Base-by-base conservation (phyloP, 2,888 invertebrate species). In the Rhopalosiphum nymphaeae region DNA sequence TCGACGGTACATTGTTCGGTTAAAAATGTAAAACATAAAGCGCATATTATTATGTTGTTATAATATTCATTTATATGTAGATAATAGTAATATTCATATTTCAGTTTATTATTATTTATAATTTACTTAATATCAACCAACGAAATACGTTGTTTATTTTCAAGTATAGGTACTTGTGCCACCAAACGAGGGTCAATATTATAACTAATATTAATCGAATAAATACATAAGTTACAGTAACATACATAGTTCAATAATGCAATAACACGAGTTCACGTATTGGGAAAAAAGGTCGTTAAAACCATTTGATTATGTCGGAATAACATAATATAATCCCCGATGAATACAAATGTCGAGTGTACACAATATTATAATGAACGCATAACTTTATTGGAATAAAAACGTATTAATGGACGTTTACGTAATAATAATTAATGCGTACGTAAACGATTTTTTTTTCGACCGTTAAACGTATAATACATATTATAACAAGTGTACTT, bases 161-260 rank as follows among this genome's bases (percentile, higher is more conserved):
- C 36, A 36, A 21, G 36, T 61, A 61, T 61, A 61, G 4, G n/a
- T 67, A 67, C n/a, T 67, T 16, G 7, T 36, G 67, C 7, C 36
- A 13, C 5, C 21, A 0, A 21, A 53, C 13, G 67, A 78, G 36
- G 21, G 78, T 78, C 78, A 78, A 78, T 78, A 78, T 78, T 78
- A 78, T 21, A 42, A 78, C 67, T 67, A 67, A 78, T 78, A 78
- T 78, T 78, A 78, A 78, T 78, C 78, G 78, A 78, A 78, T 78
- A 78, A 36, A 21, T 42, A 36, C 9, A 26, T 9, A 21, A 78
- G 78, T 21, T 36, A 78, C 21, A 53, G 21, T 53, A 21, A 67
- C n/a, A 36, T 9, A 9, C 36, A 78, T 21, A 78, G 36, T 78
- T 78, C 36, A 78, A 78, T 78, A 78, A 78, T 13, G 36, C 78